These are phyloP conservation scores for Diogma glabrata DNA, from an alignment of 2,888 invertebrate species.

Conservation along the genomic window DNA sequence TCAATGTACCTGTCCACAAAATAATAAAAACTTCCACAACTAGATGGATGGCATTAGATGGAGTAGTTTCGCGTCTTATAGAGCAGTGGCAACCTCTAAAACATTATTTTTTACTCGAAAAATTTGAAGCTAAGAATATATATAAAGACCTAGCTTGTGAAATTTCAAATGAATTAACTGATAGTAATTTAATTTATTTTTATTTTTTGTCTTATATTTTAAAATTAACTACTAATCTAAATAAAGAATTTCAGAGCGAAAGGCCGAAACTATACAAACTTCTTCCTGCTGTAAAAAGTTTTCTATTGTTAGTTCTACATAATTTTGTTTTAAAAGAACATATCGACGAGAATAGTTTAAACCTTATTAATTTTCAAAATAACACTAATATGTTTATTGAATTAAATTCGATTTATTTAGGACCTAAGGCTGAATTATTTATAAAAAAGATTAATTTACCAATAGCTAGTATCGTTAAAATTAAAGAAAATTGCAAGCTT, in stretches of 20 bases:
- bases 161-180: background rate
- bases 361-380: background rate
- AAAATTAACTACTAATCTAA: background rate
- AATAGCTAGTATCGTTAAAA: background rate
- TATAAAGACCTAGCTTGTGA: background rate
- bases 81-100: background rate
- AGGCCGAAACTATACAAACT: background rate
- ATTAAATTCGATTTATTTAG: background rate
- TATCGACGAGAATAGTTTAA: too few relatives aligned
- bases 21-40: constrained; percentile 23
- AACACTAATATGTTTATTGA: background rate
- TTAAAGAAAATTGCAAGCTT: background rate
- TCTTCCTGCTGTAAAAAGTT: too few relatives aligned
- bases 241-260: background rate
- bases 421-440: background rate
- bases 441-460: background rate
- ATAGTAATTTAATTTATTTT: background rate
- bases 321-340: too few relatives aligned
- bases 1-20: constrained; percentile 22
- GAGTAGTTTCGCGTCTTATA: background rate
- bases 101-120: background rate
- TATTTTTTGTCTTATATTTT: background rate
- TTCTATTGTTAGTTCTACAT: too few relatives aligned
- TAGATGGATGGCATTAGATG: background rate
- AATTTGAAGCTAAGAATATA: background rate